Evolutionary conservation across 2,113 vertebrate genomes (phyloP).

Genomic region (Rhynchomys soricoides): DNA sequence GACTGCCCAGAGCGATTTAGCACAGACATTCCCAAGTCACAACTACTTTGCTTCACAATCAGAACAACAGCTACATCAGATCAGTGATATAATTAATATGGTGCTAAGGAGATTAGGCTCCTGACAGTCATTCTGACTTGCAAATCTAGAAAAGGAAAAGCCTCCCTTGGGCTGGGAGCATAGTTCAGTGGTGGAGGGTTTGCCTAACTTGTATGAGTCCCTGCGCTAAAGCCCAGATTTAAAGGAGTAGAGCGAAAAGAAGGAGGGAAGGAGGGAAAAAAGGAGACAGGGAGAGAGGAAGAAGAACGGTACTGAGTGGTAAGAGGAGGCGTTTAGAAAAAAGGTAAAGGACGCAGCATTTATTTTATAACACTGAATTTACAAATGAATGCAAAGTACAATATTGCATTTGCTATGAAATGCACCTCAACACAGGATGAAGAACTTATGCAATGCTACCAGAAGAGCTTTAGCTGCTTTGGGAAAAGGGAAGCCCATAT

Average conservation of each 20-base stretch:
- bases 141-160: constrained; percentile 19
- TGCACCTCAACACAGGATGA: constrained; percentile 29
- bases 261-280: background rate
- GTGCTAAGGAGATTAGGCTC: background rate
- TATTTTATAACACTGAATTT: constrained; percentile 52
- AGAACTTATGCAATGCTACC: background rate
- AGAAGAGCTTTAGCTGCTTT: constrained; percentile 49
- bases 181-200: background rate
- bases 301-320: background rate
- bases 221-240: background rate
- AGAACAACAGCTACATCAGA: background rate
- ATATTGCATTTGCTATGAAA: constrained; percentile 1
- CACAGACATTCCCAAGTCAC: constrained; percentile 28
- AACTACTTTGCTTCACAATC: background rate
- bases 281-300: too few species aligned
- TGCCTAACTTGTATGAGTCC: too few species aligned
- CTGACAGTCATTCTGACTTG: background rate
- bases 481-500: constrained; percentile 37
- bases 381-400: constrained; percentile 36
- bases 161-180: background rate
- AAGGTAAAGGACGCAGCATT: background rate
- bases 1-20: constrained; percentile 30
- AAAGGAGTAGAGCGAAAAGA: background rate
- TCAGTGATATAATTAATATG: background rate
- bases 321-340: background rate